Conservation (phyloP, 2,888 invertebrate genomes). For the Xestia sexstrigata region DNA sequence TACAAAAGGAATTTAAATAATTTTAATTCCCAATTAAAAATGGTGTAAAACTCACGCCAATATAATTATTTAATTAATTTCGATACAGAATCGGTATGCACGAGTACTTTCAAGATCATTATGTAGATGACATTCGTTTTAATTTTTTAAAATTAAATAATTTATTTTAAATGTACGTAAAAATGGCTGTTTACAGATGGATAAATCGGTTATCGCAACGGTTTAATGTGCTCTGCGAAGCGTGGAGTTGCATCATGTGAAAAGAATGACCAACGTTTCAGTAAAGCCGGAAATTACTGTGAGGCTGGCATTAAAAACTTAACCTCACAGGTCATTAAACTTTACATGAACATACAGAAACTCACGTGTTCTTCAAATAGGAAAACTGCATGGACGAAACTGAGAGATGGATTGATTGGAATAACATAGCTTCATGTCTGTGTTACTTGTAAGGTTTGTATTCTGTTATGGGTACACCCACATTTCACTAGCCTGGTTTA, state of each 20-base stretch:
- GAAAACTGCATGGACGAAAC: too few species aligned
- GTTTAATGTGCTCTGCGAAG: not conserved
- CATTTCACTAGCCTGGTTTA: not conserved
- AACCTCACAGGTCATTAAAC: not conserved
- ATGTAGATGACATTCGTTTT: constrained; percentile 31
- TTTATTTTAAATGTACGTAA: not conserved
- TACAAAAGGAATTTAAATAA: not conserved
- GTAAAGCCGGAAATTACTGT: not conserved
- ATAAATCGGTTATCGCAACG: constrained; percentile 21
- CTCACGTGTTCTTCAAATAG: not conserved
- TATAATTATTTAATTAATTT: constrained; percentile 34
- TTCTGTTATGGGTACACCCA: not conserved
- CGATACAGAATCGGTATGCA: not conserved
- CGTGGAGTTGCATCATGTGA: not conserved
- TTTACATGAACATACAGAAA: not conserved
- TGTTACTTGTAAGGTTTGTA: too few species aligned
- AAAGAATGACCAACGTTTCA: not conserved
- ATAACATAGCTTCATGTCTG: not conserved
- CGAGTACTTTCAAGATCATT: constrained; percentile 22
- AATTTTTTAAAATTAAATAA: constrained; percentile 19
- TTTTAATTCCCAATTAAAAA: constrained; percentile 3
- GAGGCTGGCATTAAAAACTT: not conserved
- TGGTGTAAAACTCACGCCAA: not conserved
- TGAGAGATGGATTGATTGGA: too few species aligned
- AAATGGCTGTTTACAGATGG: constrained; percentile 8